These are phyloP conservation scores for Olivierus martensii DNA, from an alignment of 1,140 invertebrate genomes.

Conservation along the genomic window DNA sequence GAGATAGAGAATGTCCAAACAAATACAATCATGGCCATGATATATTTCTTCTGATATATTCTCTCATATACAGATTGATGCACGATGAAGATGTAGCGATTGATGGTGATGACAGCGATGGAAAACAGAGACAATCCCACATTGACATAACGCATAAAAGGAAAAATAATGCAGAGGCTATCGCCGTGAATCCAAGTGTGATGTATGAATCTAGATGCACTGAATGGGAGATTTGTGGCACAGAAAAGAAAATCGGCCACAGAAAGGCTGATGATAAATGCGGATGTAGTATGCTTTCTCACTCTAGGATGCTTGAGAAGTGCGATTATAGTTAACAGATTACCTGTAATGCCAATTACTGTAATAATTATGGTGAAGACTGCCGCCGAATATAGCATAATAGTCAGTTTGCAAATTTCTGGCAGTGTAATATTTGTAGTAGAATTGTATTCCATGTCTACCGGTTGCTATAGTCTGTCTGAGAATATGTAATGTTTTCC, in stretches of 20 bases:
- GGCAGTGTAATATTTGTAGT: too few relatives aligned
- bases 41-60: conserved; percentile 5
- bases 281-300: conserved; percentile 56
- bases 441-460: too few relatives aligned
- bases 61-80: conserved; percentile 2
- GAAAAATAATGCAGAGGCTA: conserved; percentile 61
- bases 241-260: conserved; percentile 74
- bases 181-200: conserved; percentile 58
- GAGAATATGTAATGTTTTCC: too few relatives aligned
- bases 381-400: neutral
- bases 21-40: conserved; percentile 28
- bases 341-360: conserved; percentile 12
- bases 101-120: conserved; percentile 77
- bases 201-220: neutral
- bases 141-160: conserved; percentile 76
- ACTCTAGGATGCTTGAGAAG: conserved; percentile 2
- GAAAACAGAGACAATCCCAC: conserved; percentile 69
- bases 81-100: conserved; percentile 45
- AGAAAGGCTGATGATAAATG: conserved; percentile 70
- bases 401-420: too few relatives aligned
- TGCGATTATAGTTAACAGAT: conserved; percentile 11
- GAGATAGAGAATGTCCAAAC: conserved; percentile 54
- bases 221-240: conserved; percentile 54
- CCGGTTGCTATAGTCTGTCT: too few relatives aligned
- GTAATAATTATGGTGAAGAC: conserved; percentile 3